Evolutionary conservation across 2,113 vertebrate species (phyloP), one percentile per base, ranked within the genome.

Genomic region (Scomber japonicus): DNA sequence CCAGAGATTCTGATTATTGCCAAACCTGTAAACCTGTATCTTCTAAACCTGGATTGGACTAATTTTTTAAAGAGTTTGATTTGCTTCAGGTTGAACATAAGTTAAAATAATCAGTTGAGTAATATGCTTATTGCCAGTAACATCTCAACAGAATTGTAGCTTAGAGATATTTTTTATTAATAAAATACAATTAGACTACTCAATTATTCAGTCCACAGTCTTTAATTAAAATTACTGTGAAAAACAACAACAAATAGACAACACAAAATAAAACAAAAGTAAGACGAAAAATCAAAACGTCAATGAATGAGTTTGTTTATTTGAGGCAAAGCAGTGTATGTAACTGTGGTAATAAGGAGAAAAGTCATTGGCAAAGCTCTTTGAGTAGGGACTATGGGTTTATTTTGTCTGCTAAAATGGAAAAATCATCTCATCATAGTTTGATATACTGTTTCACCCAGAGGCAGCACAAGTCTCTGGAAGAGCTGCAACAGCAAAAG

Each of bases 381-480:
- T 2, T 13, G 19, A 57, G 15, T 17, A 7, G 51, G 27, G 40
- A 57, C 40, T 70, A 12, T 15, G 21, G 24, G 50, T 50, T 51
- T 27, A 3, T 27, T 51, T 9, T 51, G 7, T 24, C 48, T 71
- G 15, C 19, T 17, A 63, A 64, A 55, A 75, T 64, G 50, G 55
- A 59, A 76, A 76, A 40, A 24, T 67, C 27, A 55, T 51, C 27
- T 30, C 30, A 24, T 53, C 15, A 53, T 27, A 48, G 13, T 50
- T 62, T 69, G 56, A 69, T 61, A 70, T 21, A 70, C 54, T 70
- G 46, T 62, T 70, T 60, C 45, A 24, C 45, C 30, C 63, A 59
- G 53, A 68, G 19, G 62, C 46, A 10, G 55, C 11, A 2, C 11
- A 31, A 69, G 15, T 53, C n/a, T 1, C 3, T 5, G n/a, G 55